phyloP scores from a whole-genome alignment of 1,140 invertebrate species.

The Ceratina calcarata region DNA sequence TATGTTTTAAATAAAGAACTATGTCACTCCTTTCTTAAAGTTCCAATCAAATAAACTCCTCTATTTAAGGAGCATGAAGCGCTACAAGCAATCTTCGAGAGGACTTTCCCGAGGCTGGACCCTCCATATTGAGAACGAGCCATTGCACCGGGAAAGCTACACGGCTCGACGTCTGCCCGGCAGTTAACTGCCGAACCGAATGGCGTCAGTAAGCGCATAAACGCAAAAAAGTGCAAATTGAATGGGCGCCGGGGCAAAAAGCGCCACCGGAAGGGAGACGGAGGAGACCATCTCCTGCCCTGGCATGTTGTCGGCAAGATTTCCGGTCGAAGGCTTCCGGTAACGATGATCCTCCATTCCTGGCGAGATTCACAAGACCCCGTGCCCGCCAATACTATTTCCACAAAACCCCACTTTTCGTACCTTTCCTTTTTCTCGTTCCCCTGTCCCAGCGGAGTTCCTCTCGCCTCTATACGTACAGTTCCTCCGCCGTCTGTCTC shows the following conservation, averaged over 20 bases:
- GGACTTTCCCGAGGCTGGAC: background rate
- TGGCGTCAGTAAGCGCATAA: conserved; percentile 10
- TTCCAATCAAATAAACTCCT: background rate
- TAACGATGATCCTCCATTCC: conserved; percentile 65
- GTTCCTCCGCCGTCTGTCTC: background rate
- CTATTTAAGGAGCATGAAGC: background rate
- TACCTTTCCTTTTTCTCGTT: background rate
- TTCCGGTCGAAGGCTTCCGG: conserved; percentile 62
- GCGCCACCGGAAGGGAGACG: background rate
- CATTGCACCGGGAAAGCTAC: background rate
- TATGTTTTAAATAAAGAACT: too few species aligned
- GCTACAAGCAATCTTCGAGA: background rate
- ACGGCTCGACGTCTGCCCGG: background rate
- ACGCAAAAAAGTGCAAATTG: conserved; percentile 55
- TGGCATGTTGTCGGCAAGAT: conserved; percentile 51
- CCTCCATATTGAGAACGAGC: background rate
- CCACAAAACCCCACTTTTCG: conserved; percentile 12
- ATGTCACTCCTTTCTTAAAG: background rate
- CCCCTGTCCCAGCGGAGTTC: too few species aligned
- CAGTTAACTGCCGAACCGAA: conserved; percentile 16
- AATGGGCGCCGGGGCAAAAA: conserved; percentile 28
- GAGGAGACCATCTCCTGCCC: background rate
- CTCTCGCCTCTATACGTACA: too few species aligned
- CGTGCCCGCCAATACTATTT: conserved; percentile 2
- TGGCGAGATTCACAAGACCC: conserved; percentile 27